Conservation (phyloP, 2,113 vertebrate species). For the Aythya baeri region DNA sequence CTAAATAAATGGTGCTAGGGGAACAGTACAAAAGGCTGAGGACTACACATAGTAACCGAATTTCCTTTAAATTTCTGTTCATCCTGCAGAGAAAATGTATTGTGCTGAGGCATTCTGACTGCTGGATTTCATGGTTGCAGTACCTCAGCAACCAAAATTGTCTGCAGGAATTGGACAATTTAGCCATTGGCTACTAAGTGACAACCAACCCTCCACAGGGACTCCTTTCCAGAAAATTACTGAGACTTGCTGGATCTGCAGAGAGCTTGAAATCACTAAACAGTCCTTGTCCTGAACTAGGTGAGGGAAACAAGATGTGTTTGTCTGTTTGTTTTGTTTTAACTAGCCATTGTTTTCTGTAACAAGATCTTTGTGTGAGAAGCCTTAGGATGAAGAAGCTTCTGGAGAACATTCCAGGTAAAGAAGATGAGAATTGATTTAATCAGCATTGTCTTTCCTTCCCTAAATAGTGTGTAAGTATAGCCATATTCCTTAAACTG, state of each 20-base stretch:
- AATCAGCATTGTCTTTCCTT: not conserved
- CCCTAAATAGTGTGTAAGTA: not conserved
- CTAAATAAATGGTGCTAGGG: not conserved
- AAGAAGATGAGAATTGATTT: not conserved
- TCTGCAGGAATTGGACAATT: not conserved
- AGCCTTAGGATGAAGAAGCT: not conserved
- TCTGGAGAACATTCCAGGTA: not conserved
- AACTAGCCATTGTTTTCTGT: not conserved
- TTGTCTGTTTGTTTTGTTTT: not conserved
- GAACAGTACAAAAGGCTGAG: not conserved
- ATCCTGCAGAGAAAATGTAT: not conserved
- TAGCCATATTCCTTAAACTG: not conserved
- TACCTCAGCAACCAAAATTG: not conserved
- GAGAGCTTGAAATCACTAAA: not conserved
- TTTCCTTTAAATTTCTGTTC: not conserved
- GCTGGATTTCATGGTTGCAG: not conserved
- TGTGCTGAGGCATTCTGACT: not conserved
- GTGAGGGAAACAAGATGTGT: not conserved
- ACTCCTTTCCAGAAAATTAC: not conserved
- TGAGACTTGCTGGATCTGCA: no score
- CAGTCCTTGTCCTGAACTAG: not conserved
- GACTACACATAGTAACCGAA: not conserved
- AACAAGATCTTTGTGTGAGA: not conserved
- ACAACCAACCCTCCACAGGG: not conserved
- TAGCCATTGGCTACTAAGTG: not conserved